Conservation (phyloP, 2,888 invertebrate genomes). For the Alviniconcha strummeri region DNA sequence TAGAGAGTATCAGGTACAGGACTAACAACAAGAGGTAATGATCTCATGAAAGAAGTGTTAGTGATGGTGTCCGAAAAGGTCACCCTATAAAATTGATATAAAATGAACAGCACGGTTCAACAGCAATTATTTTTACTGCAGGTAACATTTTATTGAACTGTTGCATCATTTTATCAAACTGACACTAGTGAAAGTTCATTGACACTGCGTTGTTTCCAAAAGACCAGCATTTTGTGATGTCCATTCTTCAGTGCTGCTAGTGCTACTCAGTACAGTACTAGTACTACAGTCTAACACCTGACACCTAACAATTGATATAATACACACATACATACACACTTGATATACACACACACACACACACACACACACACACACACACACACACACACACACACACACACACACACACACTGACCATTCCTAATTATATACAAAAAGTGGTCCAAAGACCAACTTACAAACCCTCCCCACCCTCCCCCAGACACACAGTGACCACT, state of each 20-base stretch:
- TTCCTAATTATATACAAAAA: background rate
- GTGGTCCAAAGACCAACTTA: background rate
- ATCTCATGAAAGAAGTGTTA: no score
- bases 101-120: background rate
- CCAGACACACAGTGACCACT: no score
- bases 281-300: no score
- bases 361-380: slow-evolving; percentile 13
- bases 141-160: no score
- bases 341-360: background rate
- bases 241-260: no score
- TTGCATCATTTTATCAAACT: no score
- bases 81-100: background rate
- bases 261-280: no score
- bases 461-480: no score
- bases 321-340: background rate
- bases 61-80: background rate
- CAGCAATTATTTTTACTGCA: background rate
- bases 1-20: background rate
- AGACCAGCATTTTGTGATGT: no score
- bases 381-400: slow-evolving; percentile 23
- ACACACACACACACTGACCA: background rate
- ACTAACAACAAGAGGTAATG: background rate
- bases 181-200: no score
- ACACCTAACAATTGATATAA: no score
- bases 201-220: no score